Base-by-base conservation (phyloP, 2,113 vertebrate species). In the Microtus ochrogaster region DNA sequence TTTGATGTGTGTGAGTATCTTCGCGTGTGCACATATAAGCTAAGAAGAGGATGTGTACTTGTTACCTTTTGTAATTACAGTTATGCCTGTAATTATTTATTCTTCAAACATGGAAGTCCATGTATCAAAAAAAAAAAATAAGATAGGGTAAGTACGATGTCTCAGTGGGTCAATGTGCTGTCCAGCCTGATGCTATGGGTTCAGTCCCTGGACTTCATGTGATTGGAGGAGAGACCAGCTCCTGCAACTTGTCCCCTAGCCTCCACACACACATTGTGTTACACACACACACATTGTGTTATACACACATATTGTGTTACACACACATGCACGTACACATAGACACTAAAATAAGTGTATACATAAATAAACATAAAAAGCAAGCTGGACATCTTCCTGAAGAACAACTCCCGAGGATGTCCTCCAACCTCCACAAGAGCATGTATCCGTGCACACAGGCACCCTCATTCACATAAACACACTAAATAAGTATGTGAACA, bases 11-110 rank as follows among this genome's bases (percentile, higher is more conserved):
- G 0, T 66, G 22, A 78, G 22, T n/a, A 13, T 41, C 63, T 81
- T 85, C n/a, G 61, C 28, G 12, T 17, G 2, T 70, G 39, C 10
- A 66, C n/a, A 61, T 49, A 84, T 78, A 96, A 97, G 94, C 97
- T 96, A 30, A 55, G 94, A 97, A 95, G 95, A 70, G 61, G 10
- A 13, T 58, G 47, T 89, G 7, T 58, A 17, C n/a, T 19, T 88
- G 26, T 82, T 47, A 89, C 36, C 66, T 73, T 41, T 28, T 52
- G 0, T 49, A 28, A 68, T 76, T 84, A 74, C 24, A 36, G 52
- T 26, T 55, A 3, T 49, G 12, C 12, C 70, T 76, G 49, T 52
- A 44, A 19, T 4, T 78, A 19, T 78, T n/a, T 61, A 39, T 82
- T 83, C 13, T 63, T 83, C n/a, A n/a, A 63, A 3, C 33, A 12